A percentile compares a stretch with the other conserved stretches of the same genome.
phyloP scores from a whole-genome alignment of 2,888 invertebrate genomes.

The Penaeus monodon region DNA sequence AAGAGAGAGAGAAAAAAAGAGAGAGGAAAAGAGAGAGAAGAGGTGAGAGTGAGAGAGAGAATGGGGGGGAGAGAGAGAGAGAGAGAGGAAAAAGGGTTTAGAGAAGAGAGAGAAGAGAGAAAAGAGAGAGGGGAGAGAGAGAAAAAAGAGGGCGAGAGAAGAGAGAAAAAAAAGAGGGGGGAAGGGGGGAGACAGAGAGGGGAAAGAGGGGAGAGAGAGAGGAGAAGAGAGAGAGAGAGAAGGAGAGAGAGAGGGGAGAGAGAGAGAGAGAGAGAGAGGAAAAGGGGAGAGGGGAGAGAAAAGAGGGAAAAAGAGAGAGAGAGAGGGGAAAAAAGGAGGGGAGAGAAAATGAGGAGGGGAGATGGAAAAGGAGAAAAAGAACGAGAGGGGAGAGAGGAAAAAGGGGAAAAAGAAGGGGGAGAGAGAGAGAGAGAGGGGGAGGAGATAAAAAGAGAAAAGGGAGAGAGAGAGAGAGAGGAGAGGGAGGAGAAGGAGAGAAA shows the following conservation, averaged over 20 bases:
- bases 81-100: not conserved
- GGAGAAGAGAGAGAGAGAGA: not conserved
- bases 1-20: not conserved
- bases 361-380: no score
- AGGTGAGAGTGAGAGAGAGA: not conserved
- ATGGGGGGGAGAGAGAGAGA: no score
- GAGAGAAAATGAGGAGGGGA: not conserved
- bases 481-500: no score
- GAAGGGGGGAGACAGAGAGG: not conserved
- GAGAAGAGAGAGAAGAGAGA: no score
- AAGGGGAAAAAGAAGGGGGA: no score
- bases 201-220: not conserved
- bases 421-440: no score
- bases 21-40: not conserved
- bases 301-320: not conserved
- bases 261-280: slow-evolving; percentile 24
- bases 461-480: no score
- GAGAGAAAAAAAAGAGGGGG: not conserved
- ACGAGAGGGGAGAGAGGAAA: no score
- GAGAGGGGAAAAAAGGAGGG: not conserved
- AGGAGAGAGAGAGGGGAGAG: not conserved
- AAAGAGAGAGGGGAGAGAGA: no score
- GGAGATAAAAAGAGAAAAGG: no score
- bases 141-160: not conserved
- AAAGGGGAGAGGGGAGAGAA: not conserved